phyloP scores from a whole-genome alignment of 2,888 invertebrate genomes.

The Globia sparganii region DNA sequence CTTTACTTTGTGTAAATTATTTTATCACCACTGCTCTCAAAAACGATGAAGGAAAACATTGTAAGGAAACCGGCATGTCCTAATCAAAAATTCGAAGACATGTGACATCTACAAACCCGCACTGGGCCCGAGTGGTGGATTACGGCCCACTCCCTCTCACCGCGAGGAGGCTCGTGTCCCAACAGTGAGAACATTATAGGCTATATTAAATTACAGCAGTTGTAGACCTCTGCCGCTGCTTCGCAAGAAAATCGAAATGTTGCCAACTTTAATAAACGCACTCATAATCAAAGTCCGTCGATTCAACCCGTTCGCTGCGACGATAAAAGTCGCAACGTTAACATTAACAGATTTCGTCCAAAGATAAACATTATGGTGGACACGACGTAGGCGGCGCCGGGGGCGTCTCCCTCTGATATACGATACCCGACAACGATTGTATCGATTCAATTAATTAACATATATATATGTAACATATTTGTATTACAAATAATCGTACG shows the following conservation, averaged over 20 bases:
- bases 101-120: neutral
- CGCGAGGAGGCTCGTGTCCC: neutral
- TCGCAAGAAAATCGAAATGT: neutral
- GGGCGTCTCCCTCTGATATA: conserved; percentile 81
- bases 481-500: conserved; percentile 63
- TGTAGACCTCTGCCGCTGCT: neutral
- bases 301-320: conserved; percentile 64
- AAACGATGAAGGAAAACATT: neutral
- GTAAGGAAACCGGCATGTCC: neutral
- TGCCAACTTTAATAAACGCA: conserved; percentile 21
- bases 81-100: neutral
- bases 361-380: conserved; percentile 77
- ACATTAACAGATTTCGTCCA: conserved; percentile 73
- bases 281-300: conserved; percentile 42
- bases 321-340: conserved; percentile 68
- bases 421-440: conserved; percentile 67
- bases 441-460: conserved; percentile 81
- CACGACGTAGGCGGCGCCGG: conserved; percentile 83
- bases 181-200: neutral
- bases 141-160: no score
- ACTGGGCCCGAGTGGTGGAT: neutral
- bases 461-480: conserved; percentile 72
- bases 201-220: neutral
- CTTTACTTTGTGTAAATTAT: neutral
- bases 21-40: neutral